These are phyloP conservation scores for Galleria mellonella DNA, from an alignment of 1,140 invertebrate genomes.

Conservation along the genomic window DNA sequence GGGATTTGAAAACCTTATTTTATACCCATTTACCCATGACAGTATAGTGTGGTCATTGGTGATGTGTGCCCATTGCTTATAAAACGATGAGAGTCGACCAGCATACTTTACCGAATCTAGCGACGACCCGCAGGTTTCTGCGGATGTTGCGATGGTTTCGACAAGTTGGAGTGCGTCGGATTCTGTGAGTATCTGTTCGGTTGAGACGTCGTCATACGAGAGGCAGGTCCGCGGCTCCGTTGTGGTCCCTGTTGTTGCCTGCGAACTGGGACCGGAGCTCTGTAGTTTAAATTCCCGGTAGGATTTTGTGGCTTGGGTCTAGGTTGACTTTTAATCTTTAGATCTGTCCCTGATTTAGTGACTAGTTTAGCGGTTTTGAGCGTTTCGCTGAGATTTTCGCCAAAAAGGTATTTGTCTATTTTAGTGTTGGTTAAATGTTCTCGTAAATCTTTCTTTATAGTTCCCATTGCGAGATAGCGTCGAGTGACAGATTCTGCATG, in stretches of 20 bases:
- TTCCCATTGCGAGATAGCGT: background rate
- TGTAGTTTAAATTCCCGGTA: background rate
- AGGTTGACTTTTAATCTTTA: background rate
- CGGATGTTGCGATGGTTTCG: too few species aligned
- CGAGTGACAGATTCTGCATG: conserved; percentile 1
- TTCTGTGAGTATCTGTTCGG: too few species aligned
- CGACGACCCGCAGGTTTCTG: too few species aligned
- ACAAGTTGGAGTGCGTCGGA: too few species aligned
- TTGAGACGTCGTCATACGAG: too few species aligned
- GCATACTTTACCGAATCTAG: too few species aligned
- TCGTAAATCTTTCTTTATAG: conserved; percentile 5
- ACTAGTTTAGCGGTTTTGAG: conserved; percentile 4
- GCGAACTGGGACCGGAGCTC: background rate
- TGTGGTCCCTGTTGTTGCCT: background rate
- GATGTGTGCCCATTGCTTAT: too few species aligned
- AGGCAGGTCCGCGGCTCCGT: background rate
- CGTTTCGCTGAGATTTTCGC: conserved; percentile 1
- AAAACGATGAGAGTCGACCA: too few species aligned
- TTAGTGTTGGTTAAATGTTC: conserved; percentile 1
- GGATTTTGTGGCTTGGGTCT: background rate
- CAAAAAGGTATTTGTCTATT: background rate
- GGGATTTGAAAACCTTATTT: too few species aligned
- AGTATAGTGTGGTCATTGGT: too few species aligned
- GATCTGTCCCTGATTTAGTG: conserved; percentile 5
- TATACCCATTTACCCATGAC: too few species aligned